Base-by-base conservation (phyloP, 1,140 invertebrate genomes). In the Agrypnia vestita region DNA sequence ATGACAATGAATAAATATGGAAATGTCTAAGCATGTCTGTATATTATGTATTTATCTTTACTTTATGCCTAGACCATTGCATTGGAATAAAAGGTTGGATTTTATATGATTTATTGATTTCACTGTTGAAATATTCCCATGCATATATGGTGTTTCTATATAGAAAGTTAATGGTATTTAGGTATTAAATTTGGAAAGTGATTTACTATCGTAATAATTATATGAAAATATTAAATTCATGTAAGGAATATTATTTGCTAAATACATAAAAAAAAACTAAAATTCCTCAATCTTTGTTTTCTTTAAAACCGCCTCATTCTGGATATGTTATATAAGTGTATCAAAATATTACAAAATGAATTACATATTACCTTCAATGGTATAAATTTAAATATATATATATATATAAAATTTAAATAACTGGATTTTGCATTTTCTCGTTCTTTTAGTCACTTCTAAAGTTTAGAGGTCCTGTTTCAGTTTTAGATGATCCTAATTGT, bases 171-270 rank as follows among this genome's bases (percentile, higher is more conserved):
- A 35, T 17, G 64, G 44, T 69, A 69, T 69, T 69, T 69, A 17
- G 64, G 64, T 69, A 69, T 69, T 73, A 47, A 53, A 73, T 25
- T 25, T 73, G 47, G 19, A 73, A 55, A 6, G 69, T 73, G 53
- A 73, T 73, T 55, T 73, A 47, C 69, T 53, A 73, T 73, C 25
- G 53, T 73, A 53, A 35, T 35, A 3, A 73, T 73, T 73, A 55
- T 73, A 73, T 55, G 49, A 73, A 73, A 73, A 55, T 53, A 25
- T 73, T n/a, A 49, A 35, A 53, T 73, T 73, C 49, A 55, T 55
- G 49, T 46, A 53, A 73, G 49, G 49, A 73, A 73, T 73, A 73
- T 73, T 55, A 53, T 73, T 73, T 73, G 69, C 69, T 73, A 73
- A 73, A 73, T 73, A 73, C 51, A 73, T 53, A 19, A 55, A 25